Base-by-base conservation (phyloP, 64 coral and sea anemone species). In the Stichodactyla mertensii region DNA sequence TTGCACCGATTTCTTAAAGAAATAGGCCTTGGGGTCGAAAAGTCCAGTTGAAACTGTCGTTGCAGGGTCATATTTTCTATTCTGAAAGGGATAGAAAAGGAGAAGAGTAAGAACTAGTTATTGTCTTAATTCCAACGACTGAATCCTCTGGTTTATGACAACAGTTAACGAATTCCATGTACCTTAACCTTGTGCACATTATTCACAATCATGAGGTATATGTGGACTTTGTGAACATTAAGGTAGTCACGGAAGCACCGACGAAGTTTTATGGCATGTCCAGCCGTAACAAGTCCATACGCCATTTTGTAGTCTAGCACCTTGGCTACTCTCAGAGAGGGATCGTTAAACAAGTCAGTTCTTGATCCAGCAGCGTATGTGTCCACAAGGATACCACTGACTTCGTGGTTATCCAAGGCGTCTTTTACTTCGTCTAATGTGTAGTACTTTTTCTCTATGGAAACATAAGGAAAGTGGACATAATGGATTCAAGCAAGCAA, bases 161-260 rank as follows among this genome's bases (percentile, higher is more conserved):
- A 45, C 36, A 45, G 36, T 45, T 45, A 45, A 45, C 36, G 36
- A 45, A 16, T 71, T 71, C 67, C 18, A 0, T 16, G 13, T 52
- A 92, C 90, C 90, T 92, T 52, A 3, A 92, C 80, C 5, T 77
- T 74, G 55, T 58, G 79, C n/a, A 83, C 85, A 54, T 92, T 92
- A 27, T 45, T 61, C 20, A 78, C 79, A 10, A 92, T 87, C 55
- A 19, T 92, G n/a, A 51, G 6, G 77, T 64, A 87, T 12, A 92
- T 55, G 53, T 92, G 61, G 4, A 67, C 90, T 69, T 53, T 69
- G 36, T 87, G 45, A 1, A 80, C 78, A 19, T 7, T 57, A 9
- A 87, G 16, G 55, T 87, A 87, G 23, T 74, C n/a, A 55, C 57
- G 18, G 59, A 91, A 91, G 57, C 90, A 91, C 24, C 57, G 79